Evolutionary conservation across 2,888 invertebrate genomes (phyloP).

Genomic region (Tachina lurida): DNA sequence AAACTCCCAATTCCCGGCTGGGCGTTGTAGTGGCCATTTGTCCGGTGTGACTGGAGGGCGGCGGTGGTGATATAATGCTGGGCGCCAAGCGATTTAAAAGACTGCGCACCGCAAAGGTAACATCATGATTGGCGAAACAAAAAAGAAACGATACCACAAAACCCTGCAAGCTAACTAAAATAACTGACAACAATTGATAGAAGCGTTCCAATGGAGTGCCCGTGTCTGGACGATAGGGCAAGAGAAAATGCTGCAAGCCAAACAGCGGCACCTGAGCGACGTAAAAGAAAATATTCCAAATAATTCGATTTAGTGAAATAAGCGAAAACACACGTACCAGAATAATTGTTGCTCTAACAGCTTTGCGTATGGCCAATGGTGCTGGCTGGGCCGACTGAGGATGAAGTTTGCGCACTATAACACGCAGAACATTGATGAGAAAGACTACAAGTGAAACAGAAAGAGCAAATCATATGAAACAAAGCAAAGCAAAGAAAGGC

Average conservation of each 20-base stretch:
- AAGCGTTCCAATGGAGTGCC: constrained; percentile 85
- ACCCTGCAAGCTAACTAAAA: constrained; percentile 89
- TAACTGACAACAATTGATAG: constrained; percentile 87
- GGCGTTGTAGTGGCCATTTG: constrained; percentile 82
- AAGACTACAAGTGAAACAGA: constrained; percentile 83
- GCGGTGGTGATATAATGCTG: constrained; percentile 78
- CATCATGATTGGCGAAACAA: constrained; percentile 91
- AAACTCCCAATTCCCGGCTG: constrained; percentile 82
- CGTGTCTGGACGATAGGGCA: constrained; percentile 87
- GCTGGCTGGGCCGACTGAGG: constrained; percentile 86
- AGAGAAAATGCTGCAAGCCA: constrained; percentile 88
- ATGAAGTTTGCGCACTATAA: constrained; percentile 86
- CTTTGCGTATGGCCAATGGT: constrained; percentile 86
- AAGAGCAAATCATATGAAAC: too few species aligned
- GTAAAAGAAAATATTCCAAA: constrained; percentile 34
- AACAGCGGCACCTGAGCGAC: constrained; percentile 86
- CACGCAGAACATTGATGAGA: constrained; percentile 87
- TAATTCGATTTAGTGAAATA: neutral
- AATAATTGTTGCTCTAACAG: constrained; percentile 88
- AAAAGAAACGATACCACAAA: constrained; percentile 88
- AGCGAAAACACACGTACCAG: constrained; percentile 82
- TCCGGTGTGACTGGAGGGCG: constrained; percentile 81
- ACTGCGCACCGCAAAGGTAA: constrained; percentile 84
- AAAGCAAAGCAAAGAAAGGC: neutral
- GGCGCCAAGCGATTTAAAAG: constrained; percentile 83